Evolutionary conservation across 2,797 vertebrate species (phyloP).

Genomic region (Cossypha heuglini): DNA sequence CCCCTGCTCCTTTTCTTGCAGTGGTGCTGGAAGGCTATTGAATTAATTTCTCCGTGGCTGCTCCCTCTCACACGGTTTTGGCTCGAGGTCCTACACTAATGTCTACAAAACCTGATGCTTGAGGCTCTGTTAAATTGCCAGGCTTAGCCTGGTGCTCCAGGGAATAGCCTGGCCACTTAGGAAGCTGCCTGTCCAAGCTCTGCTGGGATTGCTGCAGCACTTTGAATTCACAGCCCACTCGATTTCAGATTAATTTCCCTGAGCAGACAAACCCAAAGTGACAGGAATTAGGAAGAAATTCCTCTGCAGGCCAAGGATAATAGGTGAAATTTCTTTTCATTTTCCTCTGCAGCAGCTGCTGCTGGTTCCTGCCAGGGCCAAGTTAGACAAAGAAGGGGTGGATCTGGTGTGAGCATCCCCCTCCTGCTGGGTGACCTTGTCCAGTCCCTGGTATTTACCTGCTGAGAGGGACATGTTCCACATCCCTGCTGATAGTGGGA

Average conservation of each 20-base stretch:
- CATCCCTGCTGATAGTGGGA: background rate
- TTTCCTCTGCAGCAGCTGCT: background rate
- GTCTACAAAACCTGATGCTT: background rate
- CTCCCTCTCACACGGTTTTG: background rate
- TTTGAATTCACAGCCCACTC: background rate
- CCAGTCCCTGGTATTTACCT: background rate
- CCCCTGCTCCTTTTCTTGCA: background rate
- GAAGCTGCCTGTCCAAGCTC: background rate
- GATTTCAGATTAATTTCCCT: background rate
- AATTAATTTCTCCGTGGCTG: background rate
- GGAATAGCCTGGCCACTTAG: background rate
- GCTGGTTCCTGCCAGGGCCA: background rate
- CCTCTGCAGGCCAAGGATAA: background rate
- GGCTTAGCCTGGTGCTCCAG: background rate
- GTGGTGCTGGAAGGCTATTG: background rate
- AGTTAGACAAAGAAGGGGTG: background rate
- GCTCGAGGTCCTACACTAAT: background rate
- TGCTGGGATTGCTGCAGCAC: background rate
- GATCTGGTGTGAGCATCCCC: accelerated
- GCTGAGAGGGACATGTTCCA: background rate
- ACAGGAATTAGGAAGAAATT: slow-evolving; percentile 17
- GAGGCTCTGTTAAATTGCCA: background rate
- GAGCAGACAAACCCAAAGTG: background rate
- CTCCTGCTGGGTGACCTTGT: background rate
- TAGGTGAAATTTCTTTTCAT: background rate